Base-by-base conservation (phyloP, 2,888 invertebrate genomes). In the Drosophila lutescens region DNA sequence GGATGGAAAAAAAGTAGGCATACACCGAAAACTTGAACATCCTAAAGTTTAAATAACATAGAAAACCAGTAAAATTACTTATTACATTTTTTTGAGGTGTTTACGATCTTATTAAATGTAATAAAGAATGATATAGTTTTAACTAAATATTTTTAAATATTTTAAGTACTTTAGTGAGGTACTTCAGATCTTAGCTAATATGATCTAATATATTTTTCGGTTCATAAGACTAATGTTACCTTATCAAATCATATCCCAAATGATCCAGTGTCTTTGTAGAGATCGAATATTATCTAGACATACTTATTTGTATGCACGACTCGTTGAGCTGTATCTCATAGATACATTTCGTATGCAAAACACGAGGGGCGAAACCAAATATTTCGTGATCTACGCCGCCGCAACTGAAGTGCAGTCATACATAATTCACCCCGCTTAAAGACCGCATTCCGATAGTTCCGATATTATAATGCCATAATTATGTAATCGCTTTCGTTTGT, bases 261-360 rank as follows among this genome's bases (percentile, higher is more conserved):
- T 15, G n/a, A 26, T 46, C 26, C 8, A 15, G 5, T 46, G 4
- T 46, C 30, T 20, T 3, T 43, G 32, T 17, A 36, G 5, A 50
- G 10, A 40, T 2, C 36, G 6, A 13, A n/a, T 8, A 3, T 20
- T 32, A 32, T 51, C 40, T 51, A 13, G 17, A 40, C 38, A 47
- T 20, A 20, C 20, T 4, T 40, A 17, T 49, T 26, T 32, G 26
- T 51, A 57, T 80, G 63, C 63, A 72, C 65, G 46, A 62, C 40
- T 15, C 17, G 49, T 13, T 32, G 13, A 17, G 49, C 32, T 66
- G 71, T 79, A 71, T 78, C 76, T 71, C 50, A 50, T 54, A 82
- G 82, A 76, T 49, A 85, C 66, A 83, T 75, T 86, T 77, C 26
- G 80, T 83, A 81, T 81, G 75, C 84, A 86, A 83, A 77, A 34